Base-by-base conservation (phyloP, 2,113 vertebrate genomes). In the Catagonus wagneri region DNA sequence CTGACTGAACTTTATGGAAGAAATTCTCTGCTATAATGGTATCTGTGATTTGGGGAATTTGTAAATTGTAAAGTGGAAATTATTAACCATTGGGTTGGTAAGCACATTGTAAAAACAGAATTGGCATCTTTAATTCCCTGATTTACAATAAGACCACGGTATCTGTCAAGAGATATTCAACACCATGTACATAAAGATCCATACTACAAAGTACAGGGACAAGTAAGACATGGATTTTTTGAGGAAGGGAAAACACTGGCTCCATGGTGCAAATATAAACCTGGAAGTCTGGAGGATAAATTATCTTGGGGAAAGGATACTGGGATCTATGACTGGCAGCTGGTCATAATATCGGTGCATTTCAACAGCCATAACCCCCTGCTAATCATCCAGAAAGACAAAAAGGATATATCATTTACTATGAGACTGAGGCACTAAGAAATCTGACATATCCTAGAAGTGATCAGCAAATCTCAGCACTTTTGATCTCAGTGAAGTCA, bases 11-110 rank as follows among this genome's bases (percentile, higher is more conserved):
- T 79, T 96, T 89, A 93, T 32, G 4, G n/a, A 72, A 94, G 44
- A 94, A 98, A 94, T 94, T 86, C 29, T 92, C 10, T 91, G 78
- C 94, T 93, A 66, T 79, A 79, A 79, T 90, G 61, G 15, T 29
- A 63, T 76, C 80, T 93, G 36, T 96, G 74, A 69, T 97, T 85
- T 96, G 29, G 44, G 23, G 63, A 96, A 85, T 96, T 93, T 50
- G 25, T 83, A 65, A 96, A 90, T 39, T 89, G 1, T 83, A 79
- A 96, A 93, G 61, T 89, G 23, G 10, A 80, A 61, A 76, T 83
- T 44, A 71, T 87, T 74, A 84, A 83, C 23, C 66, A 78, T 56
- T 0, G 6, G 12, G 44, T 32, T 11, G 66, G 23, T 79, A 95
- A 83, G 81, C 52, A 80, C 19, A 44, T 50, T 76, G 50, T 80